Conservation (phyloP, 1,140 invertebrate species). For the Bradynema listronoti region DNA sequence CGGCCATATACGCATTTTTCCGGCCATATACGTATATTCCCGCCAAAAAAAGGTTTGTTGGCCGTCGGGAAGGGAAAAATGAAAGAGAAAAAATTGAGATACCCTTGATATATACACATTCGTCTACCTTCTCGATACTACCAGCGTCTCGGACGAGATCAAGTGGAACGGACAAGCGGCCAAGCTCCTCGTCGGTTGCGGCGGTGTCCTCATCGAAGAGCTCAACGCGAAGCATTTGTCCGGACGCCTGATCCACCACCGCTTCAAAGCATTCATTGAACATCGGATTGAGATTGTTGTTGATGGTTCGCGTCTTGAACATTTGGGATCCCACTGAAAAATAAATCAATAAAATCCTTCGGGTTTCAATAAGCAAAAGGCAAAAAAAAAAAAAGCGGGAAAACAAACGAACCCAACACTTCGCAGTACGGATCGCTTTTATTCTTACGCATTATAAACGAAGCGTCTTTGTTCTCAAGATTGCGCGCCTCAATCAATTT, state of each 20-base stretch:
- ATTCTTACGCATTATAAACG: slow-evolving; percentile 46
- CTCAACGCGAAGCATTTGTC: slow-evolving; percentile 52
- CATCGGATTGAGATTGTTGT: slow-evolving; percentile 54
- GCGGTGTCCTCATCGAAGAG: slow-evolving; percentile 54
- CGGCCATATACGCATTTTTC: no score
- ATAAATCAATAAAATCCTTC: no score
- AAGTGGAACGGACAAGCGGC: slow-evolving; percentile 43
- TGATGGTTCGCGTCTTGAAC: slow-evolving; percentile 33
- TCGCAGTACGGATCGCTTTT: slow-evolving; percentile 54
- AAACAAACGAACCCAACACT: slow-evolving; percentile 45
- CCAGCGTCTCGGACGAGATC: slow-evolving; percentile 30
- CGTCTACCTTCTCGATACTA: slow-evolving; percentile 35
- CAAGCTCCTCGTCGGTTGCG: slow-evolving; percentile 53
- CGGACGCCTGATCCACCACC: slow-evolving; percentile 56
- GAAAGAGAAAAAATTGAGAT: no score
- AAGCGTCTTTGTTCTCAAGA: slow-evolving; percentile 53
- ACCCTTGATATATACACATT: background rate
- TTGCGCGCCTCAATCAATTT: slow-evolving; percentile 56
- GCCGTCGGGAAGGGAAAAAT: no score
- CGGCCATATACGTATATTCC: no score
- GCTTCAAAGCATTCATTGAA: slow-evolving; percentile 58
- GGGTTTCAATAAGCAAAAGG: no score
- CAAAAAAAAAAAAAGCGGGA: background rate
- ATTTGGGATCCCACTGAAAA: slow-evolving; percentile 23
- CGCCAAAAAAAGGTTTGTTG: no score